phyloP scores from a whole-genome alignment of 2,113 vertebrate species.

The Stigmatopora nigra region DNA sequence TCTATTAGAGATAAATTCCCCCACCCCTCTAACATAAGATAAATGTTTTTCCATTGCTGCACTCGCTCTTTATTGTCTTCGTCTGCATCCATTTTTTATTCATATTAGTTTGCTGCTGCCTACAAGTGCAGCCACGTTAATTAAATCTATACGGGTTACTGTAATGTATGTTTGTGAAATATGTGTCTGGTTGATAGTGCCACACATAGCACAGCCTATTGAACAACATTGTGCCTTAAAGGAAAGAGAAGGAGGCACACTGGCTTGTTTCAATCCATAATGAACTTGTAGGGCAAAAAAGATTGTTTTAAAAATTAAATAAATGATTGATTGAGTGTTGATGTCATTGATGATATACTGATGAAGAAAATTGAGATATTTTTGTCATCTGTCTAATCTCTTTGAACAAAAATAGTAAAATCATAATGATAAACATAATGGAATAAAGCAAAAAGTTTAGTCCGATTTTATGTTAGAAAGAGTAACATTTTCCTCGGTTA shows the following conservation, averaged over 20 bases:
- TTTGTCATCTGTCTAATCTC: too few species aligned
- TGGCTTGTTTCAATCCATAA: conserved; percentile 14
- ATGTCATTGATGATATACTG: too few species aligned
- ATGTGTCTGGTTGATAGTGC: conserved; percentile 11
- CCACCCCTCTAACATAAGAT: conserved; percentile 4
- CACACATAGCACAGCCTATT: background rate
- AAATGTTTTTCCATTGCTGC: conserved; percentile 24
- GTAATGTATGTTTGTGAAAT: conserved; percentile 14
- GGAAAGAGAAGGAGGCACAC: background rate
- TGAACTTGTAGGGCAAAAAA: background rate
- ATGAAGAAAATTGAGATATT: too few species aligned
- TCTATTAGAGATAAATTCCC: conserved; percentile 38
- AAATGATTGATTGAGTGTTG: background rate
- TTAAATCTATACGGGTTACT: conserved; percentile 20
- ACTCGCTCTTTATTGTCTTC: conserved; percentile 22
- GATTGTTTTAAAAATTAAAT: background rate
- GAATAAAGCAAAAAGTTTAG: too few species aligned
- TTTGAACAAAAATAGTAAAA: too few species aligned
- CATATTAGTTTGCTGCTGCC: conserved; percentile 29
- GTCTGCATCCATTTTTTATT: conserved; percentile 25
- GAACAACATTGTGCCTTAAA: background rate
- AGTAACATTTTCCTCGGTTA: conserved; percentile 16
- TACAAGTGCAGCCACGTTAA: conserved; percentile 35
- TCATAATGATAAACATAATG: too few species aligned
- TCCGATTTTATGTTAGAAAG: background rate